Evolutionary conservation across 1,140 invertebrate species (phyloP), one percentile per base, ranked within the genome.

Genomic region (Drosophila ogumai): DNA sequence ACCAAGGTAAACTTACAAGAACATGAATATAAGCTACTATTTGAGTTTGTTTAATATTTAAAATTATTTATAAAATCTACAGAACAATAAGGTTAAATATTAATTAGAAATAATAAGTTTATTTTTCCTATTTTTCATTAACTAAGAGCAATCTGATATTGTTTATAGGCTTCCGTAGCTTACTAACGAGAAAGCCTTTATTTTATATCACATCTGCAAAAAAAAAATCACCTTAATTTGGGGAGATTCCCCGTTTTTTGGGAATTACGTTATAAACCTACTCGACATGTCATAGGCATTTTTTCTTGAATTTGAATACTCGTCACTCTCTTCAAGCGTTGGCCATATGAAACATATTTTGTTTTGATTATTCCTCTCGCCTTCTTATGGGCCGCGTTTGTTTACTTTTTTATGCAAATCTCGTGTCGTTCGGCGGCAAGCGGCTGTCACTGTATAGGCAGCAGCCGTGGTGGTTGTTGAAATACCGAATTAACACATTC

Each of bases 401-500:
- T 82, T 75, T 82, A 82, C 81, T 22, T 77, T 67, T 81, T 76
- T 84, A 82, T 82, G 81, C 81, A 82, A 82, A 82, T 82, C 38
- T 46, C 19, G 28, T 41, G 71, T 75, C 47, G 63, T 63, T 68
- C 55, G 36, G 40, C 28, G 36, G 36, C 46, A 36, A 55, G 57
- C 12, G 17, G 59, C 46, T 60, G 77, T 56, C 46, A 60, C 32
- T 66, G 22, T 44, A 12, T 60, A 49, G 71, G 32, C 46, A 44
- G 34, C 44, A 44, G 34, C 44, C 13, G 47, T 19, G 44, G 55
- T 19, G 40, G 60, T 75, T 65, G 60, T 66, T 38, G 67, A 77
- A 85, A 69, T 65, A 74, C 73, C 82, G 60, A 85, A 74, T 85
- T 86, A 85, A 85, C 82, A 85, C 82, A 85, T 85, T 85, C 82